phyloP scores from a whole-genome alignment of 2,797 vertebrate species.

The Sardinella longiceps region DNA sequence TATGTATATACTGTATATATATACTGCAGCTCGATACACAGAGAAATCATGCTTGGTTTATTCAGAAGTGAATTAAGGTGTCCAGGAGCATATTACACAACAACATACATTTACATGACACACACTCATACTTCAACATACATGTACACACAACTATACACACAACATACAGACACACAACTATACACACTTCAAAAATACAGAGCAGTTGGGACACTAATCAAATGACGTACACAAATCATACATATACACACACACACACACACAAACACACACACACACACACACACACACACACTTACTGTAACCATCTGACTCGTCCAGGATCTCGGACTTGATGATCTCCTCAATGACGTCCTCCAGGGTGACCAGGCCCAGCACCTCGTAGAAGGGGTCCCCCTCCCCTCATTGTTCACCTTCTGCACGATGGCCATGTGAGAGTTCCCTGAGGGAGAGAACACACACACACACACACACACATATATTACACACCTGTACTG shows the following conservation, averaged over 20 bases:
- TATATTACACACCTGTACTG: too few relatives aligned
- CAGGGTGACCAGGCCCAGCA: constrained; percentile 78
- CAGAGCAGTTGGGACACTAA: too few relatives aligned
- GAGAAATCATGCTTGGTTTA: too few relatives aligned
- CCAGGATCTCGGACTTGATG: constrained; percentile 89
- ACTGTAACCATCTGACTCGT: constrained; percentile 87
- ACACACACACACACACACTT: constrained; percentile 52
- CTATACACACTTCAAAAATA: neutral
- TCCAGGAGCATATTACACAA: too few relatives aligned
- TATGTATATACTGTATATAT: too few relatives aligned
- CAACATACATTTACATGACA: too few relatives aligned
- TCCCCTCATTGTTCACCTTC: constrained; percentile 81
- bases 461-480: neutral
- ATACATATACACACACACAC: neutral
- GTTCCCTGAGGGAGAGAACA: constrained; percentile 68
- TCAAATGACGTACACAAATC: too few relatives aligned
- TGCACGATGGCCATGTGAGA: constrained; percentile 81
- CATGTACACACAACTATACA: too few relatives aligned
- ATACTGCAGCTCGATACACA: too few relatives aligned
- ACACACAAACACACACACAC: neutral
- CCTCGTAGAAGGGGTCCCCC: constrained; percentile 79
- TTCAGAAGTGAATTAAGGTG: too few relatives aligned
- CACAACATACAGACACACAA: too few relatives aligned
- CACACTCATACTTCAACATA: too few relatives aligned
- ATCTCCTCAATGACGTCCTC: constrained; percentile 87